phyloP scores from a whole-genome alignment of 2,888 invertebrate species.

The Cephus rjabovi region DNA sequence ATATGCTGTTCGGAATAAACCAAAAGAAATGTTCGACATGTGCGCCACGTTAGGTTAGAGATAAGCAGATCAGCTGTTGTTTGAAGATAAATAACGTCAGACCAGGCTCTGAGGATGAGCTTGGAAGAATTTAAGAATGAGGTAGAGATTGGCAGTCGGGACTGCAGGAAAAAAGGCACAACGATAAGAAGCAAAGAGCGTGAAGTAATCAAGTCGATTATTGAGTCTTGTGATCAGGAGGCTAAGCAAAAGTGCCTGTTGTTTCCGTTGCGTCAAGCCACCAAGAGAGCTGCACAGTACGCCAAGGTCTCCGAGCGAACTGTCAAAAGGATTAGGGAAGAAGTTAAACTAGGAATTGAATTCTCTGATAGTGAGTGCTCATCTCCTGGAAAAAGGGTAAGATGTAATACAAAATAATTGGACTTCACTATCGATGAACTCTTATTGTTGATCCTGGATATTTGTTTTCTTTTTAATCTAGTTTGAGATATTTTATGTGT shows the following conservation, averaged over 20 bases:
- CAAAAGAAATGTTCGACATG: not conserved
- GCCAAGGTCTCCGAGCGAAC: slow-evolving; percentile 27
- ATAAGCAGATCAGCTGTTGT: not conserved
- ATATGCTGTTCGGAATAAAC: not conserved
- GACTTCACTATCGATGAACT: not conserved
- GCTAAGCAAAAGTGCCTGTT: slow-evolving; percentile 24
- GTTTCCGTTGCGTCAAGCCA: slow-evolving; percentile 26
- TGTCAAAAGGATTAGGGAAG: slow-evolving; percentile 27
- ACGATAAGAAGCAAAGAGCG: slow-evolving; percentile 26
- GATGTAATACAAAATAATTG: not conserved
- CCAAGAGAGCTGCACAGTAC: slow-evolving; percentile 28
- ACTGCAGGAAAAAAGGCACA: slow-evolving; percentile 26
- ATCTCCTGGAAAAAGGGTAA: slow-evolving; percentile 21
- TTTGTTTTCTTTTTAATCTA: not conserved
- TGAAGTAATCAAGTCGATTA: slow-evolving; percentile 25
- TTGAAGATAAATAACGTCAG: not conserved
- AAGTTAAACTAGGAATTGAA: slow-evolving; percentile 26
- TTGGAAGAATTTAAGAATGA: slow-evolving; percentile 26
- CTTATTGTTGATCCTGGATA: not conserved
- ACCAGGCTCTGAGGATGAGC: slow-evolving; percentile 14
- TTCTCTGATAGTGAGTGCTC: slow-evolving; percentile 20
- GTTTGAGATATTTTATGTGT: not conserved
- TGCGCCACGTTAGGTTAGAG: not conserved
- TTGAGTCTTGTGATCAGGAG: slow-evolving; percentile 28
- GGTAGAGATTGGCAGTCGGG: slow-evolving; percentile 18